These are phyloP conservation scores for Lamprotornis superbus DNA, from an alignment of 2,113 vertebrate genomes.

Conservation along the genomic window DNA sequence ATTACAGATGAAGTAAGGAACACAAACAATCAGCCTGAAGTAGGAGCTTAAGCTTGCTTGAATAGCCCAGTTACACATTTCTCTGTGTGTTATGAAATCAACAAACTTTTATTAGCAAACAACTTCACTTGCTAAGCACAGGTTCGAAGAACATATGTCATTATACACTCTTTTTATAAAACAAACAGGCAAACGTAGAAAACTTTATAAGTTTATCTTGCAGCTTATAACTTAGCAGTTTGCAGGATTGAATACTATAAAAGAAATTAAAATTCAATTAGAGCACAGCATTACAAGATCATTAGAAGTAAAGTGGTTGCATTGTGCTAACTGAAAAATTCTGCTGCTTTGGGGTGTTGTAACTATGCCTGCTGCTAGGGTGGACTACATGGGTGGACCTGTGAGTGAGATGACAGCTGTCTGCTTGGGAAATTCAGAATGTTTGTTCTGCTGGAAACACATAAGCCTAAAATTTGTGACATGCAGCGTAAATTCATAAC, in stretches of 20 bases:
- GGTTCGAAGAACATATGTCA: conserved; percentile 19
- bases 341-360: not conserved
- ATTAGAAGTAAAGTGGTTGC: not conserved
- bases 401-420: not conserved
- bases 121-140: not conserved
- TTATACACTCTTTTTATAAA: not conserved
- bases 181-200: not conserved
- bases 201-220: conserved; percentile 28
- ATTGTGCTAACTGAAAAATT: not conserved
- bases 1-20: not conserved
- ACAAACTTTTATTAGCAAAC: conserved; percentile 27
- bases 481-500: not conserved
- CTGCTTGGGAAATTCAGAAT: not conserved
- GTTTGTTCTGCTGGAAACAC: not conserved
- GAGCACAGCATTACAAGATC: not conserved
- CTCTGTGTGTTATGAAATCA: conserved; percentile 1
- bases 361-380: not conserved
- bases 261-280: conserved; percentile 48
- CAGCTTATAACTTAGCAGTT: not conserved
- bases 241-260: not conserved
- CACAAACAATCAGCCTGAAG: not conserved
- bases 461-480: not conserved
- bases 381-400: conserved; percentile 1
- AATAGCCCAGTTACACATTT: not conserved
- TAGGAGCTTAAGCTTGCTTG: not conserved